These are phyloP conservation scores for Halcyon leucocephala DNA, from an alignment of 2,797 vertebrate species.

Conservation along the genomic window DNA sequence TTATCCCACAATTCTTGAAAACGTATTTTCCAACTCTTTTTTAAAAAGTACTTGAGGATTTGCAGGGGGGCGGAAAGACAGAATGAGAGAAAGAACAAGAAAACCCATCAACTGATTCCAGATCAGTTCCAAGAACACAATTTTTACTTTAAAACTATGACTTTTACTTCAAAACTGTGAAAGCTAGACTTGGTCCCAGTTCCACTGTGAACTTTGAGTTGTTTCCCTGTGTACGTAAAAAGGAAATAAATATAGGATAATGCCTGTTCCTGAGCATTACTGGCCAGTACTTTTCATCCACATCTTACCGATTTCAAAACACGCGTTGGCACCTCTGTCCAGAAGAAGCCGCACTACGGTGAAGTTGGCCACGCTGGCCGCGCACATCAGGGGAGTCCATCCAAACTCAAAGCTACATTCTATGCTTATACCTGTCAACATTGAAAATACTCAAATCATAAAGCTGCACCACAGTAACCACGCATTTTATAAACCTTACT, in stretches of 20 bases:
- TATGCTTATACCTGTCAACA: constrained; percentile 85
- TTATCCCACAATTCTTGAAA: neutral
- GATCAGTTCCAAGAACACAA: neutral
- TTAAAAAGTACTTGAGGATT: neutral
- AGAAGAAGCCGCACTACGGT: constrained; percentile 86
- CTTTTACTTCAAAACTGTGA: neutral
- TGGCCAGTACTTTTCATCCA: neutral
- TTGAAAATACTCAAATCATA: neutral
- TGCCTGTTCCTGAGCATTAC: neutral
- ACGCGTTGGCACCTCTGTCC: constrained; percentile 90
- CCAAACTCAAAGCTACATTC: constrained; percentile 86
- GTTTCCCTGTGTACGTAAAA: neutral
- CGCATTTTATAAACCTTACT: neutral
- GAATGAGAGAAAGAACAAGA: neutral
- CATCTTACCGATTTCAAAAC: constrained; percentile 90
- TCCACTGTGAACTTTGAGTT: neutral
- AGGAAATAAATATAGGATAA: neutral
- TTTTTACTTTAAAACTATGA: neutral
- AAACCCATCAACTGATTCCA: neutral
- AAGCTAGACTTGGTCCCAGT: neutral
- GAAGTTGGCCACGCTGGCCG: constrained; percentile 84
- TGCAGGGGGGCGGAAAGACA: neutral
- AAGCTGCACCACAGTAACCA: neutral
- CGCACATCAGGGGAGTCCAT: constrained; percentile 95
- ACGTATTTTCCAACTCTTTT: neutral